phyloP scores from a whole-genome alignment of 2,113 vertebrate genomes.

The Cavia porcellus region DNA sequence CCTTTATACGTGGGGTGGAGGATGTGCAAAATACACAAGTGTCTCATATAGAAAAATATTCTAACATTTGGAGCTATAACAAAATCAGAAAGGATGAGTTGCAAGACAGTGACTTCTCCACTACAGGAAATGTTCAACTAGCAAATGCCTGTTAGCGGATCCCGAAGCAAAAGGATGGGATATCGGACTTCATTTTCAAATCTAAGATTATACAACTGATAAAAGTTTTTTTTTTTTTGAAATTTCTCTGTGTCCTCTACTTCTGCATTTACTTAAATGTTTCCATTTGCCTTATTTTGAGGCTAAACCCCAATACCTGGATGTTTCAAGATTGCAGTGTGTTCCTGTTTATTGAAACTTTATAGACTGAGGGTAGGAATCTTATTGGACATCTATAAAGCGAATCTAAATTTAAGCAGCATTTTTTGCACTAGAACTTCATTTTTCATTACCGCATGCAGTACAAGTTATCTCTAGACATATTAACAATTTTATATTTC shows the following conservation, averaged over 20 bases:
- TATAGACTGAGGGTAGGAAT: background rate
- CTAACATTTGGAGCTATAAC: background rate
- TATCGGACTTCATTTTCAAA: background rate
- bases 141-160: background rate
- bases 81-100: background rate
- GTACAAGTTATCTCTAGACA: conserved; percentile 68
- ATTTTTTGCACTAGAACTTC: conserved; percentile 17
- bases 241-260: background rate
- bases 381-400: background rate
- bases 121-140: background rate
- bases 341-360: background rate
- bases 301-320: background rate
- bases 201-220: background rate
- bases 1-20: background rate
- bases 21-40: background rate
- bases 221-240: background rate
- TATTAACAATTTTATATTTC: conserved; percentile 71
- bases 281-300: background rate
- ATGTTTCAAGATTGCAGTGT: background rate
- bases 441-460: conserved; percentile 58
- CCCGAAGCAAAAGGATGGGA: background rate
- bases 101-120: background rate
- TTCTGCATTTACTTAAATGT: conserved; percentile 4
- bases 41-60: background rate
- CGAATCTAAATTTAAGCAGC: background rate